These are phyloP conservation scores for Pelodiscus sinensis DNA, from an alignment of 2,113 vertebrate genomes.

Conservation along the genomic window DNA sequence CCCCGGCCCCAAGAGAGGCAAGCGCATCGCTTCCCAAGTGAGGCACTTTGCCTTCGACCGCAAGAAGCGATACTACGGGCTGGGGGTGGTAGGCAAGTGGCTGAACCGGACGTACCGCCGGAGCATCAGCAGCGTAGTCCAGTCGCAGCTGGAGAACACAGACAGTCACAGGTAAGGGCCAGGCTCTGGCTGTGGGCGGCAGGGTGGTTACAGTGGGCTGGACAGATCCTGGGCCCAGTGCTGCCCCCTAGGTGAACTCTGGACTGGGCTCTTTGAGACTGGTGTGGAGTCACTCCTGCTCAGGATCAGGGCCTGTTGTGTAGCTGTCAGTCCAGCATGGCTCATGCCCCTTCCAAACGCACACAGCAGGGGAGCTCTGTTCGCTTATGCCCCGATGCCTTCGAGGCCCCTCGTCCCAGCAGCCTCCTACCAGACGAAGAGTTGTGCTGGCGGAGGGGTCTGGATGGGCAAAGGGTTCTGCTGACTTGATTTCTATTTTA, in stretches of 20 bases:
- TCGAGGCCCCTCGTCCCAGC: too few species aligned
- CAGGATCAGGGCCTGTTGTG: neutral
- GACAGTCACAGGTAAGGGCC: constrained; percentile 90
- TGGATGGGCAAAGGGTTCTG: neutral
- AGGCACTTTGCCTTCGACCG: constrained; percentile 95
- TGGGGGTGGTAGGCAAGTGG: constrained; percentile 95
- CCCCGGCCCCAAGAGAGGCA: constrained; percentile 64
- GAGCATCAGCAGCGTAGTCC: constrained; percentile 93
- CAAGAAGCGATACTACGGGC: constrained; percentile 91
- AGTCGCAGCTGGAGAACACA: constrained; percentile 91
- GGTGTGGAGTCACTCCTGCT: neutral
- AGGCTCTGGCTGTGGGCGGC: neutral
- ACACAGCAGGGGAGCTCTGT: too few species aligned
- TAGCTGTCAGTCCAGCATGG: neutral
- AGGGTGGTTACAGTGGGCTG: fast-evolving
- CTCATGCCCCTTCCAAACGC: too few species aligned
- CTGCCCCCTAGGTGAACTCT: fast-evolving
- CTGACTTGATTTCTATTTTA: neutral
- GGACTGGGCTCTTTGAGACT: neutral
- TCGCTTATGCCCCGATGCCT: neutral
- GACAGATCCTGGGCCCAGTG: fast-evolving
- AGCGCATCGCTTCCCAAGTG: constrained; percentile 90
- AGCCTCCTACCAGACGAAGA: neutral
- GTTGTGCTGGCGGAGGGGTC: neutral
- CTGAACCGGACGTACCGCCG: constrained; percentile 91